Evolutionary conservation across 2,797 vertebrate species (phyloP).

Genomic region (Loris lydekkerianus): DNA sequence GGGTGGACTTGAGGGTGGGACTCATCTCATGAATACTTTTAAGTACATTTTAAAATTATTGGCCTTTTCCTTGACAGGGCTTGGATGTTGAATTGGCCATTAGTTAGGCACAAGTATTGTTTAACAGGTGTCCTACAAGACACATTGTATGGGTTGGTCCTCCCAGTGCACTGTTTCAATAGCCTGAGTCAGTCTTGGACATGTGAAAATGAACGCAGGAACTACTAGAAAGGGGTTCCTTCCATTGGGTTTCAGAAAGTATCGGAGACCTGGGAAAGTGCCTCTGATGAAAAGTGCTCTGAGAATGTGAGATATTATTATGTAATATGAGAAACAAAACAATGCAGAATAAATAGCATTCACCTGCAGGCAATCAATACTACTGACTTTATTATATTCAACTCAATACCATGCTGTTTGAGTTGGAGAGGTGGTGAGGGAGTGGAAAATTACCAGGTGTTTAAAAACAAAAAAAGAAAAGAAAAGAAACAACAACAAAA

Average conservation of each 20-base stretch:
- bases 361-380: constrained; percentile 79
- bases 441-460: constrained; percentile 84
- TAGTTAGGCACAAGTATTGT: background rate
- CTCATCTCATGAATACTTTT: background rate
- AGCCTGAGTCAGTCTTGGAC: background rate
- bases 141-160: too few relatives aligned
- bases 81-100: background rate
- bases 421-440: constrained; percentile 81
- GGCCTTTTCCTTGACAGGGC: background rate
- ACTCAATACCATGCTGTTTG: constrained; percentile 74
- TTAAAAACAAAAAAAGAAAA: constrained; percentile 78
- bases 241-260: constrained; percentile 45
- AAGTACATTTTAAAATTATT: background rate
- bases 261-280: background rate
- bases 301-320: constrained; percentile 63
- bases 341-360: constrained; percentile 78
- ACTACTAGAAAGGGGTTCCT: constrained; percentile 38
- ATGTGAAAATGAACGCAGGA: background rate
- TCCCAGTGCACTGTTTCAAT: background rate
- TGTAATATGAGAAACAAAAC: constrained; percentile 79
- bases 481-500: constrained; percentile 64
- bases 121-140: background rate
- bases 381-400: constrained; percentile 43
- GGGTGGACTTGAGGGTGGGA: background rate
- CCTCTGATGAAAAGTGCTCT: constrained; percentile 52